Percentiles rank a stretch among this genome's conserved stretches.
Evolutionary conservation across 2,113 vertebrate genomes (phyloP).

Genomic region (Actenoides lindsayi): DNA sequence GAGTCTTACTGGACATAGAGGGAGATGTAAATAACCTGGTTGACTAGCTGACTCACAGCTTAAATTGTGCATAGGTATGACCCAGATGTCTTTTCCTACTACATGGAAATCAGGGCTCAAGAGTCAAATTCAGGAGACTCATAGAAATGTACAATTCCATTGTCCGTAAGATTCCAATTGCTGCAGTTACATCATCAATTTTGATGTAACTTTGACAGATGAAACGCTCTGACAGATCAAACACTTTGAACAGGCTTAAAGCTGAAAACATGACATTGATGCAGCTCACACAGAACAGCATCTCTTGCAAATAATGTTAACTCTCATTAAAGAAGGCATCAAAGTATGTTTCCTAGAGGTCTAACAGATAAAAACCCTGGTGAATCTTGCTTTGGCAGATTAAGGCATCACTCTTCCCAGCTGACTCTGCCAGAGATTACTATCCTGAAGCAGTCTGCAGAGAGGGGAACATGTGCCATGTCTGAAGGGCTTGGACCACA

Average conservation of each 20-base stretch:
- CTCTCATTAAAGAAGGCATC: neutral
- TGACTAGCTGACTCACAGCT: neutral
- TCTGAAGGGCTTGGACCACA: slow-evolving; percentile 1
- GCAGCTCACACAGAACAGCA: rapidly evolving
- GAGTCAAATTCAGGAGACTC: neutral
- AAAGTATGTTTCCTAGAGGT: neutral
- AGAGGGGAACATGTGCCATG: neutral
- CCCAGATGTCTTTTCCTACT: neutral
- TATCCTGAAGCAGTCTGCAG: neutral
- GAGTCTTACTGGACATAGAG: neutral
- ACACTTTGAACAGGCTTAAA: neutral
- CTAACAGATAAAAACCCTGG: neutral
- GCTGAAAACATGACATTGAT: neutral
- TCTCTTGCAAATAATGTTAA: neutral
- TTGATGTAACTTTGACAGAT: neutral
- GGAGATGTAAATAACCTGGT: neutral
- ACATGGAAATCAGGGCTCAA: neutral
- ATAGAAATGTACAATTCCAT: neutral
- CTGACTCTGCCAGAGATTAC: neutral
- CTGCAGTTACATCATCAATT: neutral
- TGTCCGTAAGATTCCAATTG: neutral
- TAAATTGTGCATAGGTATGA: neutral
- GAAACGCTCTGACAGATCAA: neutral
- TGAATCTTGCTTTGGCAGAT: neutral
- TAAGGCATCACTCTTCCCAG: neutral